These are phyloP conservation scores for Oreohelix idahoensis DNA, from an alignment of 1,140 invertebrate genomes.

Conservation along the genomic window DNA sequence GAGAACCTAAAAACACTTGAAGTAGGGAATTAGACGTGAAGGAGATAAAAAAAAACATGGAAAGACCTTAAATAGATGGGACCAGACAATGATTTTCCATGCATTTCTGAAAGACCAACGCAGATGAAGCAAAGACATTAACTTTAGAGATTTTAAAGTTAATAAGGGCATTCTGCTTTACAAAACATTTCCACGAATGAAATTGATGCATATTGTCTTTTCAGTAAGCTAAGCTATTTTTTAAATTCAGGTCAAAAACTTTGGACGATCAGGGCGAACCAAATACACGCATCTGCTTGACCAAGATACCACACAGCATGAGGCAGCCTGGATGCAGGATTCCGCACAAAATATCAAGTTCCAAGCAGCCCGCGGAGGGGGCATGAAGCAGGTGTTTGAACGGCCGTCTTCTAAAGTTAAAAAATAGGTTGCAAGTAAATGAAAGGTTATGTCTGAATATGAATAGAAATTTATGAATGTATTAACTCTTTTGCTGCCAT, in stretches of 20 bases:
- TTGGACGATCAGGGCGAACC: slow-evolving; percentile 96
- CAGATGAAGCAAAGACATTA: too few species aligned
- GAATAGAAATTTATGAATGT: background rate
- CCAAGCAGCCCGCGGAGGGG: slow-evolving; percentile 90
- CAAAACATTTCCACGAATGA: too few species aligned
- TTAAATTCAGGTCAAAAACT: slow-evolving; percentile 90
- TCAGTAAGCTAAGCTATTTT: too few species aligned
- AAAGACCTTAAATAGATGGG: too few species aligned
- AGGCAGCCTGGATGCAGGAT: slow-evolving; percentile 96
- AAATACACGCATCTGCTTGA: slow-evolving; percentile 99
- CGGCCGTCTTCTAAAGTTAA: slow-evolving; percentile 77
- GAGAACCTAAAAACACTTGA: too few species aligned
- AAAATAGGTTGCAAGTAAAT: slow-evolving; percentile 19
- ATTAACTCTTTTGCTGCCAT: background rate
- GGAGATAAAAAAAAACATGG: too few species aligned
- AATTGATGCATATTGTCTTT: too few species aligned
- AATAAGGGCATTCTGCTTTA: too few species aligned
- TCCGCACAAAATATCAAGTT: slow-evolving; percentile 92
- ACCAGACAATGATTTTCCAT: too few species aligned
- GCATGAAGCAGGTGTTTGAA: slow-evolving; percentile 95
- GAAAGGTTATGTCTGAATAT: background rate
- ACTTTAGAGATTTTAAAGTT: too few species aligned
- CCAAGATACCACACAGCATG: slow-evolving; percentile 98
- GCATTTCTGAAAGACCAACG: too few species aligned
- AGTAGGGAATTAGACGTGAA: too few species aligned